These are phyloP conservation scores for Cepaea hortensis DNA, from an alignment of 2,888 invertebrate genomes.

Conservation along the genomic window DNA sequence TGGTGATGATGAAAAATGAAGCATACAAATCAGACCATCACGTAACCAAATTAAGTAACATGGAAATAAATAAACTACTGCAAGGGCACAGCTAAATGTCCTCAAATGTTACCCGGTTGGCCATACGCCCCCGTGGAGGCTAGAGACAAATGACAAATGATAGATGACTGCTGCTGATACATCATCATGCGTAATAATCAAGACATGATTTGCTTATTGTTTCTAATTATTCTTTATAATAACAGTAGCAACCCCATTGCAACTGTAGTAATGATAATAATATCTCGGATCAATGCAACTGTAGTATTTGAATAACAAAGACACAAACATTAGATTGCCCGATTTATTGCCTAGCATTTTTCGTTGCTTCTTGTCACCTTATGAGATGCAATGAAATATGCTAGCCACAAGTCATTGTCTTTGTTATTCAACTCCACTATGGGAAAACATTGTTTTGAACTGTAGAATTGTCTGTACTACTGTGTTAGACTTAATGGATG, in stretches of 20 bases:
- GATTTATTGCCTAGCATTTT: no score
- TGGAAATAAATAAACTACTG: slow-evolving; percentile 1
- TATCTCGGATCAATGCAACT: no score
- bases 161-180: neutral
- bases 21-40: slow-evolving; percentile 21
- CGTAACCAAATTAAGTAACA: slow-evolving; percentile 12
- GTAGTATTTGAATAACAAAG: no score
- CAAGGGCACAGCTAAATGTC: slow-evolving; percentile 40
- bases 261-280: neutral
- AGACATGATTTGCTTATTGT: neutral
- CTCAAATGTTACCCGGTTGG: slow-evolving; percentile 50
- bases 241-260: neutral
- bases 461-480: no score
- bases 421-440: no score
- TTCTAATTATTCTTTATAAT: neutral
- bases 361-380: no score
- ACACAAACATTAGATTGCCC: no score
- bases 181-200: neutral
- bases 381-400: no score
- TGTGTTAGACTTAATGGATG: no score
- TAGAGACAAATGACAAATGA: slow-evolving; percentile 6
- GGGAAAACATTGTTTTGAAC: no score
- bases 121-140: slow-evolving; percentile 50
- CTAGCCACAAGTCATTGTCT: no score
- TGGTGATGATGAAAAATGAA: slow-evolving; percentile 40